Evolutionary conservation across 2,888 invertebrate species (phyloP).

Genomic region (Pollenia amentaria): DNA sequence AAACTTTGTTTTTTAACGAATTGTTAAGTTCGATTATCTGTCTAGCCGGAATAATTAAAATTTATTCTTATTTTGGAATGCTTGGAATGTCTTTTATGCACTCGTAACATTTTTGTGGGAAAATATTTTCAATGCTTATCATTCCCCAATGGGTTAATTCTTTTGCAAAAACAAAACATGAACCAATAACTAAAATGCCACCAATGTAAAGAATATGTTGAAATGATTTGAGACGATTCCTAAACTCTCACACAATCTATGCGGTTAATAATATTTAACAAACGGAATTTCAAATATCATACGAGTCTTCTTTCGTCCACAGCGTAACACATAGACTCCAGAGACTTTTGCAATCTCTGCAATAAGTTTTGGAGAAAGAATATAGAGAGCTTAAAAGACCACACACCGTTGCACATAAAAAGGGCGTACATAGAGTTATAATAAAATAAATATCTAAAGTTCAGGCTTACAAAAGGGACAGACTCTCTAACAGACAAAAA

Average conservation of each 20-base stretch:
- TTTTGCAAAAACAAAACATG: not conserved
- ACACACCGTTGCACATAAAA: slow-evolving; percentile 75
- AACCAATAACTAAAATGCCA: slow-evolving; percentile 21
- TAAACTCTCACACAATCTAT: slow-evolving; percentile 71
- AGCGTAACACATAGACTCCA: slow-evolving; percentile 40
- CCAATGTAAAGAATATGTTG: slow-evolving; percentile 46
- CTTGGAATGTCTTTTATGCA: no score
- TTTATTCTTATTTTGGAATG: no score
- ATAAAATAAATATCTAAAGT: slow-evolving; percentile 57
- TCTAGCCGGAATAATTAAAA: no score
- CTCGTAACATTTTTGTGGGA: no score
- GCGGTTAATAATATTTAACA: slow-evolving; percentile 62
- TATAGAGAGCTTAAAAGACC: slow-evolving; percentile 70
- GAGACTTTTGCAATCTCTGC: slow-evolving; percentile 19
- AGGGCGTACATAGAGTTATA: slow-evolving; percentile 52
- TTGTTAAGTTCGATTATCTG: no score
- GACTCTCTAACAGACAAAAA: not conserved
- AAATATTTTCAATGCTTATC: no score
- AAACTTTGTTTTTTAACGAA: no score
- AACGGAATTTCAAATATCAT: slow-evolving; percentile 63
- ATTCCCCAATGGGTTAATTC: slow-evolving; percentile 56
- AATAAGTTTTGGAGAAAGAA: slow-evolving; percentile 31
- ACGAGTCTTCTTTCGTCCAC: not conserved
- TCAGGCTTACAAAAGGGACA: slow-evolving; percentile 36
- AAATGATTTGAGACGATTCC: slow-evolving; percentile 61